phyloP scores from a whole-genome alignment of 2,888 invertebrate genomes.

The Acrocera orbiculus region DNA sequence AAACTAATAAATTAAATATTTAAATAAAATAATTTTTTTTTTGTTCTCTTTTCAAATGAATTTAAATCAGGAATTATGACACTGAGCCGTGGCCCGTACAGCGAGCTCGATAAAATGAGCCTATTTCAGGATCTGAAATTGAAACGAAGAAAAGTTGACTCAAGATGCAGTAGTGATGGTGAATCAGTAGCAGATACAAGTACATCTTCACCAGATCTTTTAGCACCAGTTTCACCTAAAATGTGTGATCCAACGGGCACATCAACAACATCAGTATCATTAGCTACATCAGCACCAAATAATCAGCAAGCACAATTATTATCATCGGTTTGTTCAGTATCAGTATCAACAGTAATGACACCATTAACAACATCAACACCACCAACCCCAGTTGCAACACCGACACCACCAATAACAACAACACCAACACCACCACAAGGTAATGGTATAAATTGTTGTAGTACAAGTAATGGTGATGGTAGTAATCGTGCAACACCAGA shows the following conservation, averaged over 20 bases:
- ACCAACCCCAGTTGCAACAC: slow-evolving; percentile 13
- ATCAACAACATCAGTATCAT: slow-evolving; percentile 9
- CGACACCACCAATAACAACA: slow-evolving; percentile 14
- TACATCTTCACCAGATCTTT: slow-evolving; percentile 77
- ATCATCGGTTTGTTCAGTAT: slow-evolving; percentile 17
- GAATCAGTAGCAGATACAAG: slow-evolving; percentile 88
- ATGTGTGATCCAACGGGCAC: slow-evolving; percentile 36
- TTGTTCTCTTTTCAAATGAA: slow-evolving; percentile 6
- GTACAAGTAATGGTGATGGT: slow-evolving; percentile 20
- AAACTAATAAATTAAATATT: background rate
- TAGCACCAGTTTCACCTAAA: slow-evolving; percentile 68
- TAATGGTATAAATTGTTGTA: slow-evolving; percentile 21
- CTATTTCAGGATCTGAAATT: slow-evolving; percentile 96
- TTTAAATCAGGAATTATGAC: slow-evolving; percentile 78
- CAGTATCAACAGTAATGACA: slow-evolving; percentile 25
- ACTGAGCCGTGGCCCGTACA: slow-evolving; percentile 90
- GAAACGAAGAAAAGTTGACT: slow-evolving; percentile 94
- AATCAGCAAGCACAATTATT: slow-evolving; percentile 16
- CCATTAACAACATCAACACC: slow-evolving; percentile 15
- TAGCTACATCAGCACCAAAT: slow-evolving; percentile 11
- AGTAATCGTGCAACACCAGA: slow-evolving; percentile 30
- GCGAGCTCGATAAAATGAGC: slow-evolving; percentile 95
- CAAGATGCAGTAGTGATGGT: slow-evolving; percentile 92
- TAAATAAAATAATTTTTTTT: slow-evolving; percentile 3
- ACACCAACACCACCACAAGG: slow-evolving; percentile 21